Evolutionary conservation across 2,888 invertebrate genomes (phyloP).

Genomic region (Eucera pruinosa): DNA sequence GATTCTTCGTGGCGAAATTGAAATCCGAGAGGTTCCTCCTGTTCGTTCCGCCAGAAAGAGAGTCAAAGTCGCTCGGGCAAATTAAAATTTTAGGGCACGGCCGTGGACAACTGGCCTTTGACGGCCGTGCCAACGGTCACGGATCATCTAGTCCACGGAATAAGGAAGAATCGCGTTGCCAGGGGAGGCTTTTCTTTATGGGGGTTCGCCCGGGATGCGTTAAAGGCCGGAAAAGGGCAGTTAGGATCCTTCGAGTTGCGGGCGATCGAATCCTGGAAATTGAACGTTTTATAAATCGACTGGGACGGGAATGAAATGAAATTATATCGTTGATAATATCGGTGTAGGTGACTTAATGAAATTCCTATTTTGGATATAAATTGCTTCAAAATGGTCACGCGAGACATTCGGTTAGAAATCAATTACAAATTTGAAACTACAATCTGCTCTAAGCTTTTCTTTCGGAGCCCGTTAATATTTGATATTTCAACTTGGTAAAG

Average conservation of each 20-base stretch:
- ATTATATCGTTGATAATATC: neutral
- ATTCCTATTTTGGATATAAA: too few species aligned
- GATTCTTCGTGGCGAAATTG: conserved; percentile 80
- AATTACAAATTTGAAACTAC: too few species aligned
- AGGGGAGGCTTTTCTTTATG: conserved; percentile 30
- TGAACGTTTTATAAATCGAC: neutral
- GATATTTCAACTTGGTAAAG: too few species aligned
- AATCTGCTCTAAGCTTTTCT: too few species aligned
- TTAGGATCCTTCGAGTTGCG: neutral
- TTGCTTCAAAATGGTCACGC: too few species aligned
- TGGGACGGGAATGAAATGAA: neutral
- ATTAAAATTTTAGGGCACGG: conserved; percentile 67
- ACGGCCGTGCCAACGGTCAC: conserved; percentile 54
- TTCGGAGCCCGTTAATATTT: too few species aligned
- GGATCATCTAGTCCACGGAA: conserved; percentile 50
- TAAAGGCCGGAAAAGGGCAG: conserved; percentile 5
- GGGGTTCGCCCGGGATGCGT: conserved; percentile 10
- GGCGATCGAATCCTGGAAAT: neutral
- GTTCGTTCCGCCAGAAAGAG: conserved; percentile 60
- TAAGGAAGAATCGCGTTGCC: conserved; percentile 31
- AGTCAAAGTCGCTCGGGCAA: conserved; percentile 68
- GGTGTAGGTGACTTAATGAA: too few species aligned
- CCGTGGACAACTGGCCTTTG: conserved; percentile 61
- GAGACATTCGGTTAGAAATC: too few species aligned
- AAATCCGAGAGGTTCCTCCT: conserved; percentile 79